Percentiles rank a stretch among this genome's conserved stretches.
These are phyloP conservation scores for Pilophorus perplexus DNA, from an alignment of 2,888 invertebrate genomes.

Conservation along the genomic window DNA sequence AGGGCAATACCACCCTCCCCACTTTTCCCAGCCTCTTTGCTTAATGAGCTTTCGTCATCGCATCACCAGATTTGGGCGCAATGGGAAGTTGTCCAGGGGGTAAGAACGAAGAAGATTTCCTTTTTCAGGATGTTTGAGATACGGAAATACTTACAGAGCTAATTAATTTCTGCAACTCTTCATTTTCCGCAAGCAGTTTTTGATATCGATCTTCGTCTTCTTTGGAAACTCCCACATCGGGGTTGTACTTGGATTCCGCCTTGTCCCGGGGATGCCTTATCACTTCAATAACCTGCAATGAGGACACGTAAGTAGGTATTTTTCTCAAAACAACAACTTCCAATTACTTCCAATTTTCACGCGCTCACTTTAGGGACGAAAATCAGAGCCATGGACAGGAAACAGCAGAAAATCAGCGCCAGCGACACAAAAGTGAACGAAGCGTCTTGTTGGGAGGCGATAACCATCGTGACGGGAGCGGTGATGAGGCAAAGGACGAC, in stretches of 20 bases:
- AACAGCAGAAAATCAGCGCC: slow-evolving; percentile 96
- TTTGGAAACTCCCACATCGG: slow-evolving; percentile 75
- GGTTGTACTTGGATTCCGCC: slow-evolving; percentile 82
- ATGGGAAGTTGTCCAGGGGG: no score
- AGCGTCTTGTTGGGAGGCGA: slow-evolving; percentile 95
- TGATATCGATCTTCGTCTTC: slow-evolving; percentile 95
- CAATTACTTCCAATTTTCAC: no score
- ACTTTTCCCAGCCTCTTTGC: no score
- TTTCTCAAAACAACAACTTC: no score
- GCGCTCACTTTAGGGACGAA: slow-evolving; percentile 93
- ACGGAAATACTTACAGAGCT: slow-evolving; percentile 79
- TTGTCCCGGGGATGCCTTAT: slow-evolving; percentile 85
- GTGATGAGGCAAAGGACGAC: slow-evolving; percentile 97
- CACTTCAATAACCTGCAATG: slow-evolving; percentile 75
- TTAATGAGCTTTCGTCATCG: no score
- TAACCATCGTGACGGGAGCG: slow-evolving; percentile 95
- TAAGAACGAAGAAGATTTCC: no score
- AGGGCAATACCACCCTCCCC: no score
- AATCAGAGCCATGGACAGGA: slow-evolving; percentile 96
- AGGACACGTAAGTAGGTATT: no score
- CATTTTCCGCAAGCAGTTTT: slow-evolving; percentile 89
- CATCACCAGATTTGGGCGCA: no score
- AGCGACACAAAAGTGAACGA: slow-evolving; percentile 94
- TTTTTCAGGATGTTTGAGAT: no score
- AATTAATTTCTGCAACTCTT: slow-evolving; percentile 92